Evolutionary conservation across 2,797 vertebrate genomes (phyloP).

Genomic region (Ataeniobius toweri): DNA sequence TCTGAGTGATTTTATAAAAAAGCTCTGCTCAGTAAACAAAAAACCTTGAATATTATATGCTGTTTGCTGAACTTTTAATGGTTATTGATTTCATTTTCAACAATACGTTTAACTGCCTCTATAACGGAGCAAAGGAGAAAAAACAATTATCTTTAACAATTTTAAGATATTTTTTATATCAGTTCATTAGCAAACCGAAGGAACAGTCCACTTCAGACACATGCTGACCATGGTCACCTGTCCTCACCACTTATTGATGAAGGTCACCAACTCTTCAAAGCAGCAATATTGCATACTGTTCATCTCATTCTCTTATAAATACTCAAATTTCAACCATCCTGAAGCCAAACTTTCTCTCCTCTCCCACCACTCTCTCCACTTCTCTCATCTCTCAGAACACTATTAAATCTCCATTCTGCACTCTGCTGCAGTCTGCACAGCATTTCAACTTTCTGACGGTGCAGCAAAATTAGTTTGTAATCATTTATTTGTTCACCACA

Average conservation of each 20-base stretch:
- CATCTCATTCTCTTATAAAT: slow-evolving; percentile 72
- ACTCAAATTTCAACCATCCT: slow-evolving; percentile 54
- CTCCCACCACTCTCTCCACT: slow-evolving; percentile 7
- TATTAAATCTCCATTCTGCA: slow-evolving; percentile 45
- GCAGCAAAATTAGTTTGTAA: slow-evolving; percentile 28
- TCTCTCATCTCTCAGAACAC: slow-evolving; percentile 32
- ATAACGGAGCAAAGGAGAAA: not conserved
- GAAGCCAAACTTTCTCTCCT: slow-evolving; percentile 28
- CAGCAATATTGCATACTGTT: slow-evolving; percentile 40
- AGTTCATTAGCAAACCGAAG: slow-evolving; percentile 43
- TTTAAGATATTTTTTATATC: not conserved
- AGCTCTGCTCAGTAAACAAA: not conserved
- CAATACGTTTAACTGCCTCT: not conserved
- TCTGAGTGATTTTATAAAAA: not conserved
- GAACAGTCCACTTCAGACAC: slow-evolving; percentile 4
- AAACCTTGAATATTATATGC: too few species aligned
- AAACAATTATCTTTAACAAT: not conserved
- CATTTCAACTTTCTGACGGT: slow-evolving; percentile 46
- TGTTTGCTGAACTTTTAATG: not conserved
- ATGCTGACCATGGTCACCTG: slow-evolving; percentile 26
- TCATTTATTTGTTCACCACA: slow-evolving; percentile 31
- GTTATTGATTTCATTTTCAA: not conserved
- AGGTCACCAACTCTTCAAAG: slow-evolving; percentile 68
- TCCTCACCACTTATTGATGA: slow-evolving; percentile 62
- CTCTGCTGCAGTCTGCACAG: slow-evolving; percentile 13